Conservation (phyloP, 1,140 invertebrate species). For the Capitella teleta region DNA sequence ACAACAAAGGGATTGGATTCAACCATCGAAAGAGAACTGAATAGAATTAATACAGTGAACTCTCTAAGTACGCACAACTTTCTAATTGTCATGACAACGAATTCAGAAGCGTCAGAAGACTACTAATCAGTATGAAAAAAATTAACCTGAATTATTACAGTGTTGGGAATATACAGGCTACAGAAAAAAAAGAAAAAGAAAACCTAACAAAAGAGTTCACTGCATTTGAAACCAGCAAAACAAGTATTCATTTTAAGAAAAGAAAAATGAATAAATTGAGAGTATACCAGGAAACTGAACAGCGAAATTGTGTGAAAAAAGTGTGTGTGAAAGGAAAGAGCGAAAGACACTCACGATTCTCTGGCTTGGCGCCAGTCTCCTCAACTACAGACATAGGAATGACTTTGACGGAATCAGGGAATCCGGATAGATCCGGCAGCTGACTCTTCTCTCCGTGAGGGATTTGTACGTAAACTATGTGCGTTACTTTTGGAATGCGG, state of each 20-base stretch:
- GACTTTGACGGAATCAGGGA: slow-evolving; percentile 21
- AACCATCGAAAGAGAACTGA: too few relatives aligned
- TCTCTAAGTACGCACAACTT: background rate
- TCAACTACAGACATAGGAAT: slow-evolving; percentile 9
- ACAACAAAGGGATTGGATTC: too few relatives aligned
- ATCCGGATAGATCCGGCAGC: slow-evolving; percentile 9
- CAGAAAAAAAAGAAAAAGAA: background rate
- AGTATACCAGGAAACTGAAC: background rate
- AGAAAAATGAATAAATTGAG: background rate
- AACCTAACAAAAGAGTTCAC: background rate
- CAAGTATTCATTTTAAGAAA: background rate
- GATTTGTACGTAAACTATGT: slow-evolving; percentile 82
- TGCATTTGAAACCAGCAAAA: background rate
- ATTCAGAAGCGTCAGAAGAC: background rate
- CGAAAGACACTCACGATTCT: background rate
- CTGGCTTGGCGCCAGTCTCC: background rate
- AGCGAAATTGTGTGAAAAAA: too few relatives aligned
- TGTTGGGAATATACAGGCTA: background rate
- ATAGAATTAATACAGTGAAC: too few relatives aligned
- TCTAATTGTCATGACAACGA: background rate
- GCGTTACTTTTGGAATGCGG: slow-evolving; percentile 44
- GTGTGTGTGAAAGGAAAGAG: too few relatives aligned
- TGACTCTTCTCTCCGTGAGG: slow-evolving; percentile 41
- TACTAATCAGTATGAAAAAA: background rate
- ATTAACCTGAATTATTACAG: background rate